Base-by-base conservation (phyloP, 2,888 invertebrate species). In the Lampropteryx suffumata region DNA sequence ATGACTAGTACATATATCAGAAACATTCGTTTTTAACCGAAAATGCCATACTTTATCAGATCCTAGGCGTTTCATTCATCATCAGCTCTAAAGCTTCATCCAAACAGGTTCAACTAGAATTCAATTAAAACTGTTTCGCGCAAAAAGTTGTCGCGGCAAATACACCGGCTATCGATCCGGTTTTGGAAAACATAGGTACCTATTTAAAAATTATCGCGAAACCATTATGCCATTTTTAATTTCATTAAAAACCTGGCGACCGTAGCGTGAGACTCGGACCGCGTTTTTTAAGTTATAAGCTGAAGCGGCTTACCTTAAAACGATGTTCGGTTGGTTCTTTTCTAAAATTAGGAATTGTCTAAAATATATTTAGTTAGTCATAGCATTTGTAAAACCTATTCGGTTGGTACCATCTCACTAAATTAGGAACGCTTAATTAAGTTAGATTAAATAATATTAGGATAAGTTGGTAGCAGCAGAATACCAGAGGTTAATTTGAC, bases 151-250 rank as follows among this genome's bases (percentile, higher is more conserved):
- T 29, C 32, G 10, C 29, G 10, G 26, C 26, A 39, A 43, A 35
- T 30, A 17, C 4, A 41, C 39, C 32, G 12, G 40, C 28, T 34
- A 48, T 53, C 42, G 52, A 50, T 48, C 52, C 42, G 50, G 52
- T 52, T 48, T 27, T 6, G 10, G 24, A 35, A 47, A 50, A n/a
- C n/a, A n/a, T n/a, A n/a, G 46, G 35, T 42, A 37, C 7, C 28
- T 51, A 57, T 53, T 56, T 52, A 40, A 53, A 52, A 50, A 53
- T 46, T 40, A 50, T 43, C 48, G 48, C 32, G 49, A 56, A 52
- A 40, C 17, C 41, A 47, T 49, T 49, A 56, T 56, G 56, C 53
- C 49, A 51, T 49, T 59, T 55, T 51, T 59, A 51, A 56, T 59
- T 54, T 54, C 35, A 49, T 50, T 50, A 51, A 51, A 56, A 43